phyloP scores from a whole-genome alignment of 2,113 vertebrate genomes.

The Sturnus vulgaris region DNA sequence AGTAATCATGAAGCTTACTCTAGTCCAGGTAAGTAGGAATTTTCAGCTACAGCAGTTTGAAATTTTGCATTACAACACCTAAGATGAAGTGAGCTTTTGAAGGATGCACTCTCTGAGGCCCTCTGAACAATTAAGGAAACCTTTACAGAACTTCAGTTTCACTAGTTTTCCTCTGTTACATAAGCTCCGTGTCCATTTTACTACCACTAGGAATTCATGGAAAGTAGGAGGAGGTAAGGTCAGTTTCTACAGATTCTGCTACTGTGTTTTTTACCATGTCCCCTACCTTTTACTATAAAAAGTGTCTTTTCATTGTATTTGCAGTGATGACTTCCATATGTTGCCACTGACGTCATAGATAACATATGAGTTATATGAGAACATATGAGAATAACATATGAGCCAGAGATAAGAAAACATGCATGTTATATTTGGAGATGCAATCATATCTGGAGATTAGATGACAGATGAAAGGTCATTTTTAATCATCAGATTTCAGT shows the following conservation, averaged over 20 bases:
- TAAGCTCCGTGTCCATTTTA: not conserved
- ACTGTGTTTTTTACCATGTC: not conserved
- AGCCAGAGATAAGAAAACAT: not conserved
- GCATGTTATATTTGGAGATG: not conserved
- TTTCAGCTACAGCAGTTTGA: not conserved
- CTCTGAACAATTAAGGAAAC: not conserved
- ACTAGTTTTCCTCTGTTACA: not conserved
- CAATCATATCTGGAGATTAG: not conserved
- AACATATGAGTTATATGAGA: not conserved
- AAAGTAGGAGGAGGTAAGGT: not conserved
- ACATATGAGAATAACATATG: not conserved
- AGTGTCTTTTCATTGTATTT: not conserved
- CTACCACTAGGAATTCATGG: not conserved
- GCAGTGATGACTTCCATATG: not conserved
- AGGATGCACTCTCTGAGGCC: not conserved
- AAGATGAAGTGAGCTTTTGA: not conserved
- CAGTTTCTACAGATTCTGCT: not conserved
- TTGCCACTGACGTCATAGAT: not conserved
- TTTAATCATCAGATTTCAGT: not conserved
- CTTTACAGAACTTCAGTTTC: not conserved
- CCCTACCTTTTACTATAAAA: not conserved
- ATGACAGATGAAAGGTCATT: not conserved
- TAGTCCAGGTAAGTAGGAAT: not conserved
- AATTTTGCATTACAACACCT: not conserved
- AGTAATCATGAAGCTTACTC: not conserved